phyloP scores from a whole-genome alignment of 64 coral and sea anemone genomes.

The Pocillopora verrucosa region DNA sequence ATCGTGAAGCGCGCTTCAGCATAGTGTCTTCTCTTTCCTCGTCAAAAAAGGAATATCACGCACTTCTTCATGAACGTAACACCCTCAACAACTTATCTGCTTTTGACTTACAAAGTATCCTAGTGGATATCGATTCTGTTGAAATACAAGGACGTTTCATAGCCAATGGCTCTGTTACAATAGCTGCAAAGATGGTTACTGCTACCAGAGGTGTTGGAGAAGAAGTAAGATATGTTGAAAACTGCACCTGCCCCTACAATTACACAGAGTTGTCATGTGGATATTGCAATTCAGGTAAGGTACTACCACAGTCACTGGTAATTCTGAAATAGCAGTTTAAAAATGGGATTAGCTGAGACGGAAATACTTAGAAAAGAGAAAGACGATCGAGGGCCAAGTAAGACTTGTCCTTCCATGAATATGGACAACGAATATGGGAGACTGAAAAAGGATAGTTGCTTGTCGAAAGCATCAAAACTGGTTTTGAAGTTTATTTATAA shows the following conservation, averaged over 20 bases:
- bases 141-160: conserved; percentile 33
- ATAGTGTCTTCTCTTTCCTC: conserved; percentile 32
- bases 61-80: conserved; percentile 72
- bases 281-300: conserved; percentile 79
- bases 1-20: conserved; percentile 27
- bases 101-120: conserved; percentile 54
- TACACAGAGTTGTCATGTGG: conserved; percentile 89
- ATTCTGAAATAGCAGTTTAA: too few species aligned
- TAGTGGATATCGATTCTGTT: conserved; percentile 54
- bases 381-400: too few species aligned
- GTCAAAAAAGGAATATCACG: conserved; percentile 33
- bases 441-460: too few species aligned
- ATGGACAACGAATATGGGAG: too few species aligned
- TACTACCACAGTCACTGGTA: not conserved
- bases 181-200: conserved; percentile 46
- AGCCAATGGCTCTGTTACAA: conserved; percentile 41
- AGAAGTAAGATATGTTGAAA: conserved; percentile 83
- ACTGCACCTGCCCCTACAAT: conserved; percentile 78
- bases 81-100: conserved; percentile 47
- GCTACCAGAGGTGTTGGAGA: conserved; percentile 40
- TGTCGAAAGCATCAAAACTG: too few species aligned
- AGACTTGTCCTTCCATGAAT: too few species aligned
- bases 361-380: too few species aligned
- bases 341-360: too few species aligned
- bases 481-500: not conserved